phyloP scores from a whole-genome alignment of 2,888 invertebrate species.

The Onthophagus sagittarius region DNA sequence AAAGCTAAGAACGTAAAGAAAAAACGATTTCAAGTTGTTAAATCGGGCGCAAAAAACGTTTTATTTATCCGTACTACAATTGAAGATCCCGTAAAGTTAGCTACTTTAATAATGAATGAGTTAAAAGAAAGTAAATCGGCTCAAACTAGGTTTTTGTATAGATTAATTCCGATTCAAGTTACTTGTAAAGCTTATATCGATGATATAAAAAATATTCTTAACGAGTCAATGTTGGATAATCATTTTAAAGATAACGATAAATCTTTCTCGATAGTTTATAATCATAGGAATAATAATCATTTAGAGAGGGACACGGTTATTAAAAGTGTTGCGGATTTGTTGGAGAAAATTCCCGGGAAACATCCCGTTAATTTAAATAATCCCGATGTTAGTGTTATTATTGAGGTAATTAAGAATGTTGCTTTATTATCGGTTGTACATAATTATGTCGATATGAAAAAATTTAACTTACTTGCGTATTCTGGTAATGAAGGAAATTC shows the following conservation, averaged over 20 bases:
- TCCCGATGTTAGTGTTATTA: constrained; percentile 72
- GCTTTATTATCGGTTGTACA: constrained; percentile 78
- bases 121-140: constrained; percentile 63
- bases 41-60: constrained; percentile 79
- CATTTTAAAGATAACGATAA: constrained; percentile 68
- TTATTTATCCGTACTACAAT: constrained; percentile 81
- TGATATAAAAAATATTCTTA: constrained; percentile 52
- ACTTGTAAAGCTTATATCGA: constrained; percentile 76
- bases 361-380: constrained; percentile 77
- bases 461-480: constrained; percentile 78
- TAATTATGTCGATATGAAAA: constrained; percentile 73
- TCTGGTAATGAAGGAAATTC: background rate
- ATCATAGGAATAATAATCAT: constrained; percentile 73
- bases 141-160: constrained; percentile 71
- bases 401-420: constrained; percentile 78
- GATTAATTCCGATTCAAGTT: constrained; percentile 76
- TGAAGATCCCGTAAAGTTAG: constrained; percentile 70
- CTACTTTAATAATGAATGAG: constrained; percentile 68
- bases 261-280: constrained; percentile 73
- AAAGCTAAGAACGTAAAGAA: constrained; percentile 53
- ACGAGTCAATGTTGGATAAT: constrained; percentile 64
- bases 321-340: constrained; percentile 66
- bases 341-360: constrained; percentile 62
- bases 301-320: constrained; percentile 70
- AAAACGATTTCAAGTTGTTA: constrained; percentile 67